Evolutionary conservation across 2,113 vertebrate species (phyloP), one percentile per base, ranked within the genome.

Genomic region (Salvator merianae): DNA sequence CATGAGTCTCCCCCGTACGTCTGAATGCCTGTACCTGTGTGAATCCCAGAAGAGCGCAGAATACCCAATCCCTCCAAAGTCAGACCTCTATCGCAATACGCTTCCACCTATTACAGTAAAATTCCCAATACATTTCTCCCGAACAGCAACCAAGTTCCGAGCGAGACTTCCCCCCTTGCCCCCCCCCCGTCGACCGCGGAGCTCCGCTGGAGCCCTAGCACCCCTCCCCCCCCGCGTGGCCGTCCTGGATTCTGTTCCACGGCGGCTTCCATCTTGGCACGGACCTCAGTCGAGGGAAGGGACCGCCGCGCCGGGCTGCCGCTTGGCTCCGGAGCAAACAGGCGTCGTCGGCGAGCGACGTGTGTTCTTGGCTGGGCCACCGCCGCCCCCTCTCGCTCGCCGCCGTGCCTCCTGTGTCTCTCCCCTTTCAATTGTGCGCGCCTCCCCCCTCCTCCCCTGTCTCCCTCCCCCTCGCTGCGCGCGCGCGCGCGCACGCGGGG

Each of bases 401-500:
- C 6, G 5, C 65, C 40, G n/a, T 65, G 24, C 34, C n/a, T 10
- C 30, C 47, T 10, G 2, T 36, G 4, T 5, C 3, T 36, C 5
- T 71, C 62, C 72, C 62, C 38, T 16, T n/a, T 32, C 16, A 16
- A 3, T 55, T 5, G 6, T 55, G 53, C 53, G 53, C 53, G 53
- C 53, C 26, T 9, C 7, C 2, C 2, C 63, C 6, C n/a, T 40
- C 16, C 8, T 16, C 32, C 47, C 13, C 40, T 24, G 12, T 7
- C 9, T 34, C 14, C 73, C n/a, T 3, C 70, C 43, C 32, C 30
- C 36, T 30, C 24, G 20, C n/a, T 30, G 36, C 59, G 5, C 62
- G 65, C 83, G 93, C 91, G 92, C 89, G 90, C 88, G 94, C 91
- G 94, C 83, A 20, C 55, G 16, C 3, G 55, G 55, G 55, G 55